A percentile compares a stretch with the other conserved stretches of the same genome.
phyloP scores from a whole-genome alignment of 2,797 vertebrate species.

The Sphenodon punctatus region DNA sequence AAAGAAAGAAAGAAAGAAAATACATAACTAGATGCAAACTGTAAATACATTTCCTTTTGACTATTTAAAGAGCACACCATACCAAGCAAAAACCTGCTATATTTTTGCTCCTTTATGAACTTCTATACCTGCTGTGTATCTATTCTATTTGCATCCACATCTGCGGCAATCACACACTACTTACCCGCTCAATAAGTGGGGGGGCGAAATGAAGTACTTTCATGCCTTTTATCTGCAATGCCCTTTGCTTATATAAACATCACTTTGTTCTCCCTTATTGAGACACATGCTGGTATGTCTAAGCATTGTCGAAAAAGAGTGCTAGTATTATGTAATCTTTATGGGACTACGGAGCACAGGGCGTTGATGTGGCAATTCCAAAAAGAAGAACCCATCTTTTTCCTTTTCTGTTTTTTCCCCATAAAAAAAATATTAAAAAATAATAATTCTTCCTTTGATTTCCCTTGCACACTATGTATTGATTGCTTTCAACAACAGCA shows the following conservation, averaged over 20 bases:
- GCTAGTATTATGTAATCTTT: neutral
- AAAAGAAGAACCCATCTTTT: neutral
- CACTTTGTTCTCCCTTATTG: neutral
- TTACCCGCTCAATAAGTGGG: neutral
- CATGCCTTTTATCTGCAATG: neutral
- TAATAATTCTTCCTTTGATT: no score
- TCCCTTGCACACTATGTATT: neutral
- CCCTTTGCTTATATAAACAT: neutral
- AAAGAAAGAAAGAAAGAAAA: no score
- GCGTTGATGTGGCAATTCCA: neutral
- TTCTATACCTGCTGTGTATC: neutral
- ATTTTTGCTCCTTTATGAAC: neutral
- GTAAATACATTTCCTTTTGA: no score
- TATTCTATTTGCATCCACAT: neutral
- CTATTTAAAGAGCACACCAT: neutral
- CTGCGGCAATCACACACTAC: neutral
- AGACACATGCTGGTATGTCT: neutral
- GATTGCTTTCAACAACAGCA: neutral
- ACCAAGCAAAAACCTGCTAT: neutral
- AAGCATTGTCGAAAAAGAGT: neutral
- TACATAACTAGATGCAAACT: no score
- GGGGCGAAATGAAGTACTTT: neutral
- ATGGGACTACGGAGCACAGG: neutral
- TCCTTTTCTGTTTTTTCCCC: neutral
- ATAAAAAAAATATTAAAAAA: no score